Evolutionary conservation across 2,113 vertebrate genomes (phyloP), one percentile per base, ranked within the genome.

Genomic region (Hoplias malabaricus): DNA sequence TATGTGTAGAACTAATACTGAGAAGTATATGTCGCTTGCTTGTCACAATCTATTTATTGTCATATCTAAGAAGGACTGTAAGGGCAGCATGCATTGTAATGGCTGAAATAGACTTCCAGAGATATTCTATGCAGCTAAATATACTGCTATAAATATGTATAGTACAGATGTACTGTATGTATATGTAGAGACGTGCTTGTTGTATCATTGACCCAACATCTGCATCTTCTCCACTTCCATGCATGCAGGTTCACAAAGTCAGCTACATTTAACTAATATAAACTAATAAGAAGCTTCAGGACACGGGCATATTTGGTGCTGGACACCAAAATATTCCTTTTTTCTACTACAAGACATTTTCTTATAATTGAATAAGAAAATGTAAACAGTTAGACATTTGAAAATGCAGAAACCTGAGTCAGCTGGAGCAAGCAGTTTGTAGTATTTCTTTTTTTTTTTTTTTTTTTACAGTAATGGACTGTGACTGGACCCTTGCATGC

Each of bases 291-390:
- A 74, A 21, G 19, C 23, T 53, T 73, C 73, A 80, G 73, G 43
- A 67, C 50, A 67, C 43, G 53, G 0, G 19, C 12, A 66, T 73
- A 85, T 84, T 80, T 89, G 90, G 89, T 92, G 90, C 90, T 83
- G 91, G 90, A 69, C 88, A 84, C 89, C 89, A 86, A 73, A 54
- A 53, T 63, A 53, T 19, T 82, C 36, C 50, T 67, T 75, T 46
- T 56, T 84, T 43, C 25, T 71, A 75, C 29, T 57, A 61, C 46
- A 29, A 59, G 54, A 48, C 43, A 13, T 79, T 73, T 48, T 68
- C 61, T 43, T 75, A 57, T 33, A 72, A 36, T 29, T 13, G 21
- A 73, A 65, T 73, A 61, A 36, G 34, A 54, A 29, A 53, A 62
- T 42, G 4, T 1, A 69, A 80, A 25, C 25, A 19, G 29, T 27